Evolutionary conservation across 1,140 invertebrate species (phyloP), one percentile per base, ranked within the genome.

Genomic region (Latrodectus geometricus): DNA sequence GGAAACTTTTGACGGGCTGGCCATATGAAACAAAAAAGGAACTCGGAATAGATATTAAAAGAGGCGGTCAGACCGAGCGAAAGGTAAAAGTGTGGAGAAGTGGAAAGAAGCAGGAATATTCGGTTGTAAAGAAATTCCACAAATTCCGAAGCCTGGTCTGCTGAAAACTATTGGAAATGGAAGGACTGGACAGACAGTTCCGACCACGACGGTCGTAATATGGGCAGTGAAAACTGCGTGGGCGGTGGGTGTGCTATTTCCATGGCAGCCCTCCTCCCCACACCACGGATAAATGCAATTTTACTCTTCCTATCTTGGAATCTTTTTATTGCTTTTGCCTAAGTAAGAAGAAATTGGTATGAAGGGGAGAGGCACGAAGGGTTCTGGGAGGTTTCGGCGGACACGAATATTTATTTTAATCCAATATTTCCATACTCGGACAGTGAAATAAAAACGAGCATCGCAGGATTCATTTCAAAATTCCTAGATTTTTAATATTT

Each of bases 281-380:
- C 68, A 49, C 20, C 70, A 49, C 35, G 52, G 82, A 84, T 84
- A 84, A 84, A 84, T 70, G 82, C 82, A 84, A 84, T 86, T 86
- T 86, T 78, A 73, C 74, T 54, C 72, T 73, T 73, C 79, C 50
- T 82, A 76, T 84, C 82, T 84, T 78, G 83, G 83, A 86, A 86
- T 86, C 83, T 86, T 86, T 86, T 86, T 86, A 86, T 86, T 86
- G 83, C 83, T 86, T 66, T 84, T 76, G 82, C 73, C 65, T 84
- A 84, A 84, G 73, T 86, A 75, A 86, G 69, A 65, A 75, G 79
- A 66, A 81, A 81, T 81, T 81, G 79, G 77, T n/a, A 65, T 17
- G 21, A 49, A 35, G 20, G 68, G 68, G 50, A 69, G n/a, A 23
- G 52, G 21, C 50, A 23, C 15, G 54, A n/a, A 82, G 49, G 68